These are phyloP conservation scores for Temnothorax nylanderi DNA, from an alignment of 1,140 invertebrate genomes.

Conservation along the genomic window DNA sequence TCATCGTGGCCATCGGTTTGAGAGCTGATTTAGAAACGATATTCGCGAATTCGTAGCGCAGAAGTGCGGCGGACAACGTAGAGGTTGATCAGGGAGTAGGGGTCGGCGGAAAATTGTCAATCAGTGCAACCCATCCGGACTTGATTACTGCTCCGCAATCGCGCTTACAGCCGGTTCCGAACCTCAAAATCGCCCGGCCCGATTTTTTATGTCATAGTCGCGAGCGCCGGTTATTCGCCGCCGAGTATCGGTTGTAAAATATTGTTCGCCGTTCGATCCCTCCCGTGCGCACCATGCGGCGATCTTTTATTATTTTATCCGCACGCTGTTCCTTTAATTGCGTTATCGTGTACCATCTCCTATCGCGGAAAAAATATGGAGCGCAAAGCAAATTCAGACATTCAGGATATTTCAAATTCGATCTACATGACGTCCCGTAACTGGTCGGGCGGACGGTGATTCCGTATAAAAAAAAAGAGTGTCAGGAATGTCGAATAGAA, in stretches of 20 bases:
- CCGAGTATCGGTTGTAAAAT: constrained; percentile 46
- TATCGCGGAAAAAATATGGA: constrained; percentile 28
- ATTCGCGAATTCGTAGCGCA: constrained; percentile 54
- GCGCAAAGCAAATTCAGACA: constrained; percentile 43
- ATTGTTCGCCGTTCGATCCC: constrained; percentile 50
- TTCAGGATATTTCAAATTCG: constrained; percentile 51
- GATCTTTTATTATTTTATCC: constrained; percentile 34
- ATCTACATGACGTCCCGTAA: constrained; percentile 29
- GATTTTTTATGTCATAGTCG: constrained; percentile 63
- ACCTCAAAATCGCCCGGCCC: constrained; percentile 54
- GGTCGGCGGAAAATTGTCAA: constrained; percentile 81
- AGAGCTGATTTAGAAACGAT: constrained; percentile 59
- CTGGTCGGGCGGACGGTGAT: not conserved
- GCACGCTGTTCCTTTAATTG: constrained; percentile 41
- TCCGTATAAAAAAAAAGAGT: constrained; percentile 26
- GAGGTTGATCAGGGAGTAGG: constrained; percentile 54
- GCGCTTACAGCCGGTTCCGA: constrained; percentile 58
- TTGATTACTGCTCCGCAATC: constrained; percentile 79
- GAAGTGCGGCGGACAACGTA: constrained; percentile 36
- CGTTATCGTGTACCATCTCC: constrained; percentile 34
- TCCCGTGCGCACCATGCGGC: not conserved
- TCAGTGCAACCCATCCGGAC: constrained; percentile 80
- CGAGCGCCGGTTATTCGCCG: constrained; percentile 20
- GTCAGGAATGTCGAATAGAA: constrained; percentile 22
- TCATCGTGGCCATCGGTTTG: constrained; percentile 9